Base-by-base conservation (phyloP, 2,888 invertebrate genomes). In the Dicranocentrus wangi region DNA sequence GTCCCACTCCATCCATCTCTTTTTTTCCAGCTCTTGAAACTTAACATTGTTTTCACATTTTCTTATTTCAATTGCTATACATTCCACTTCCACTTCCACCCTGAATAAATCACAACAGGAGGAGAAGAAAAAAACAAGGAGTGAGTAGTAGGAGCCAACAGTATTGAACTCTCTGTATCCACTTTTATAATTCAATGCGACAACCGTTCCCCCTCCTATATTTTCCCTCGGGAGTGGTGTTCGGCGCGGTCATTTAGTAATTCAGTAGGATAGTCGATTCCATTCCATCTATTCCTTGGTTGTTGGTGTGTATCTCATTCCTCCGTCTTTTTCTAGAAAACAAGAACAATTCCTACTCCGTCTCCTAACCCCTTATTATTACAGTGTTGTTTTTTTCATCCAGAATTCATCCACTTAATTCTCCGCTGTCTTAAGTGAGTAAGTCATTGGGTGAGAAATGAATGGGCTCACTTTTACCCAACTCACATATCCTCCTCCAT, bases 361-460 rank as follows among this genome's bases (percentile, higher is more conserved):
- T n/a, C n/a, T n/a, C n/a, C n/a, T n/a, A n/a, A n/a, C n/a, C n/a
- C n/a, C n/a, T n/a, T n/a, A n/a, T 47, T 47, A 47, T 47, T 47
- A 47, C 15, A 47, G 15, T 47, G 47, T 47, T 47, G 47, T 47
- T 47, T 10, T 39, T 13, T n/a, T 10, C 5, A 32, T 32, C 3
- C 10, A 32, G 32, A 32, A 32, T 32, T 32, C 32, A 32, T 32
- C 32, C 32, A 32, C 32, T 32, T 32, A 1, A 25, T 25, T 58
- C 58, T 55, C 55, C 27, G 28, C 28, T n/a, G 27, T 13, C 17
- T 28, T 60, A 28, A 19, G 23, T 17, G 68, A 68, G 68, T 53
- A 68, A 47, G 68, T 28, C 43, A 51, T 68, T 63, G n/a, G 27
- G 55, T 21, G 39, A 69, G 55, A 69, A 69, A 69, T 69, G 69